phyloP scores from a whole-genome alignment of 2,888 invertebrate genomes.

The Zygogramma bicolorata region DNA sequence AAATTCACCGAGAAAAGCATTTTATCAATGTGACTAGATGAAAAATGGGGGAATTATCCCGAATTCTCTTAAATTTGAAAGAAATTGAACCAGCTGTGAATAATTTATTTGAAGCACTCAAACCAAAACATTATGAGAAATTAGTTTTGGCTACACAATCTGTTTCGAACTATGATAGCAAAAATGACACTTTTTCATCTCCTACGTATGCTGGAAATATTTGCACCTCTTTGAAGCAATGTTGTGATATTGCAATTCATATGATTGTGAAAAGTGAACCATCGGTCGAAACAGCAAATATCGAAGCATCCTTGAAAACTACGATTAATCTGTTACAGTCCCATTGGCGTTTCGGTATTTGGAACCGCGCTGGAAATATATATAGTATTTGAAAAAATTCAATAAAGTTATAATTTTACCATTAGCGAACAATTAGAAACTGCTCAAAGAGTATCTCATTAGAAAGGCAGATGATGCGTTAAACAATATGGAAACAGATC shows the following conservation, averaged over 20 bases:
- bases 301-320: conserved; percentile 45
- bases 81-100: not conserved
- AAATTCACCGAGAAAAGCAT: conserved; percentile 6
- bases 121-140: not conserved
- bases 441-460: conserved; percentile 37
- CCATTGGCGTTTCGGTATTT: conserved; percentile 43
- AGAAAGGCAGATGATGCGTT: conserved; percentile 1
- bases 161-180: conserved; percentile 27
- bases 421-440: conserved; percentile 42
- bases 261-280: not conserved
- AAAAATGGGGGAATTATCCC: conserved; percentile 14
- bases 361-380: conserved; percentile 18
- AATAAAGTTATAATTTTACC: conserved; percentile 23
- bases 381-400: conserved; percentile 11
- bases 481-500: not conserved
- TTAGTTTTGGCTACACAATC: not conserved
- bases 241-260: conserved; percentile 44
- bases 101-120: not conserved
- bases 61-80: conserved; percentile 7
- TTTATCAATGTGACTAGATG: conserved; percentile 10
- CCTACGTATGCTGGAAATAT: conserved; percentile 38
- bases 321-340: conserved; percentile 42
- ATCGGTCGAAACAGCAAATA: conserved; percentile 28
- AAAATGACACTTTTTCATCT: conserved; percentile 22
- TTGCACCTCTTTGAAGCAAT: conserved; percentile 38